These are phyloP conservation scores for Nebria salina DNA, from an alignment of 2,888 invertebrate genomes.

Conservation along the genomic window DNA sequence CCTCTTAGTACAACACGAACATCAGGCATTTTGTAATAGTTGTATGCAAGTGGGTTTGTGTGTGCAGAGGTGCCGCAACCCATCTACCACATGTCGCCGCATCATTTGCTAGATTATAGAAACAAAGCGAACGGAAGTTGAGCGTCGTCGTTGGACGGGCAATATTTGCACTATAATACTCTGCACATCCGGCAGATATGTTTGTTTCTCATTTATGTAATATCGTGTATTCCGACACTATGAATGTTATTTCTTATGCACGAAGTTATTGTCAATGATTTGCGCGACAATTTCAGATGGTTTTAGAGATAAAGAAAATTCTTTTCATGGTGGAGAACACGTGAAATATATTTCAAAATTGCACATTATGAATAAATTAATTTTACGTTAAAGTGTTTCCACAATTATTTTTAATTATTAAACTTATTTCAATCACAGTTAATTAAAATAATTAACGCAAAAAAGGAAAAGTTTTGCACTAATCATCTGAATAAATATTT, in stretches of 20 bases:
- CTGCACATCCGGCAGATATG: not conserved
- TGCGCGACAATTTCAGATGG: not conserved
- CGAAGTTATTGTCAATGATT: not conserved
- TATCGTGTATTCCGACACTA: not conserved
- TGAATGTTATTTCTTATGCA: not conserved
- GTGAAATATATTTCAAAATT: no score
- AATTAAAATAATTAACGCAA: no score
- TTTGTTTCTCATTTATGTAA: not conserved
- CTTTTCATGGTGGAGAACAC: no score
- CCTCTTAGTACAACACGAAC: not conserved
- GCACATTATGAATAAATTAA: no score
- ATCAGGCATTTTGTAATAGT: not conserved
- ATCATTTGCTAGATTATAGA: constrained; percentile 11
- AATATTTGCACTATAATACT: not conserved
- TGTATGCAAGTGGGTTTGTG: not conserved
- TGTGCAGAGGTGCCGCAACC: not conserved
- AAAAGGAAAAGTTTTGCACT: no score
- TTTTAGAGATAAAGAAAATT: not conserved
- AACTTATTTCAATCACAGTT: no score
- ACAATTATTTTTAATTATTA: no score
- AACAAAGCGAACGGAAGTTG: constrained; percentile 32
- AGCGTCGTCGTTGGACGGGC: not conserved
- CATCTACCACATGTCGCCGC: constrained; percentile 28
- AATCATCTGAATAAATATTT: no score
- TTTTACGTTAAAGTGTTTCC: no score